A percentile compares a stretch with the other conserved stretches of the same genome.
These are phyloP conservation scores for Pantherophis vulpinus DNA, from an alignment of 2,797 vertebrate species.

Conservation along the genomic window DNA sequence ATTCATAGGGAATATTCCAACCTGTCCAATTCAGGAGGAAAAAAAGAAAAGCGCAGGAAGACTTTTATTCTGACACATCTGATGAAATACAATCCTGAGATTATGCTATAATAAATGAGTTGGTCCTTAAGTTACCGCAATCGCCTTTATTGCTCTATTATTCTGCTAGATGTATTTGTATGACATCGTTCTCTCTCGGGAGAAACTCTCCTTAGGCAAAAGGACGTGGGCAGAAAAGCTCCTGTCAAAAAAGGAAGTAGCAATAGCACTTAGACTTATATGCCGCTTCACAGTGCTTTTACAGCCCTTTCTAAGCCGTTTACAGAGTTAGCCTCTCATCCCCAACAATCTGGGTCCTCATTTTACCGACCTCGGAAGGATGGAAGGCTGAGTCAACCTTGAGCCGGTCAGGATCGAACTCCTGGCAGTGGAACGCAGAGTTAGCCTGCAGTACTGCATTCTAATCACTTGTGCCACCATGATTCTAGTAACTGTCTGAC, in stretches of 20 bases:
- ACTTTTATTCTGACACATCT: neutral
- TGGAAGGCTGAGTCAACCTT: too few species aligned
- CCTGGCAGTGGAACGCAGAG: too few species aligned
- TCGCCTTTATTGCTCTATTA: neutral
- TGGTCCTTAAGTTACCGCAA: neutral
- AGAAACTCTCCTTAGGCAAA: neutral
- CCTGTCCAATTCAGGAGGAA: slow-evolving; percentile 68
- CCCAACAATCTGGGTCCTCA: too few species aligned
- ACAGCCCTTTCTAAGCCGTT: too few species aligned
- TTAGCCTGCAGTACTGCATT: too few species aligned
- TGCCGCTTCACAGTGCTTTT: too few species aligned
- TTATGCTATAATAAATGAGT: neutral
- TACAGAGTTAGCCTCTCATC: too few species aligned
- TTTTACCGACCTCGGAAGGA: too few species aligned
- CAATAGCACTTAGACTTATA: too few species aligned
- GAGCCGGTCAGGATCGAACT: too few species aligned
- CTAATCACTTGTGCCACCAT: too few species aligned
- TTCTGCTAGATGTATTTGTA: neutral
- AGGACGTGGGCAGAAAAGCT: neutral
- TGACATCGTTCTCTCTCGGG: neutral
- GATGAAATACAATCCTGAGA: neutral
- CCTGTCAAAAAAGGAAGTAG: neutral
- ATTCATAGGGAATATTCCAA: slow-evolving; percentile 97
- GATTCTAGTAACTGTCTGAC: too few species aligned
- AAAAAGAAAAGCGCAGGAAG: neutral